Evolutionary conservation across 2,888 invertebrate species (phyloP), one percentile per base, ranked within the genome.

Genomic region (Pyrochroa serraticornis): DNA sequence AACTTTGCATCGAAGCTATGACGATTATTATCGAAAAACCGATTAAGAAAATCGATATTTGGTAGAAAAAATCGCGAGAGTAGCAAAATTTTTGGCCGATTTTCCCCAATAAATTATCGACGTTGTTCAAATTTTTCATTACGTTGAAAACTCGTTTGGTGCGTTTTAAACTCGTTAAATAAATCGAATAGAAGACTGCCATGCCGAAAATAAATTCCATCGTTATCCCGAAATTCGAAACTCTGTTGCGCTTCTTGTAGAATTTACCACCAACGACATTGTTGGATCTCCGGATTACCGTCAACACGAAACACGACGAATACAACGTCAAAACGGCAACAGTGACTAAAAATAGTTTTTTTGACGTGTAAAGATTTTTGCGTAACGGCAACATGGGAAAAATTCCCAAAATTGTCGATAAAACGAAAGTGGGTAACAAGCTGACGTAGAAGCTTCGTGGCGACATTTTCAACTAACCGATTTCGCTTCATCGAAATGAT

Each of bases 141-240:
- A 51, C 47, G 7, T 46, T 22, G 14, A 10, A 42, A 7, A 51
- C 47, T 6, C 14, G 42, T 35, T 51, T 13, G 14, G 41, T 51
- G 1, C 36, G 34, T 7, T 14, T n/a, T 0, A 57, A 46, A 36
- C 51, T 57, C 38, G 44, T 30, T 2, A 36, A 32, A 22, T 51
- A 51, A 30, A 46, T 35, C 0, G 47, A 34, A 33, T 57, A 57
- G 22, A 57, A 41, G 31, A 57, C 41, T 5, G 41, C 13, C 1
- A 57, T 32, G 2, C 33, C 45, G n/a, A 41, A 45, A 22, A 39
- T 32, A 31, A 57, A 57, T 22, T 45, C 14, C 6, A 51, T 13
- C 6, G 51, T 46, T 31, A 57, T 6, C 5, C 57, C 57, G 31
- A 57, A 45, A 42, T 57, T 57, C 9, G 51, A 46, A n/a, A 57